These are phyloP conservation scores for Eremophila alpestris DNA, from an alignment of 2,797 vertebrate genomes.

Conservation along the genomic window DNA sequence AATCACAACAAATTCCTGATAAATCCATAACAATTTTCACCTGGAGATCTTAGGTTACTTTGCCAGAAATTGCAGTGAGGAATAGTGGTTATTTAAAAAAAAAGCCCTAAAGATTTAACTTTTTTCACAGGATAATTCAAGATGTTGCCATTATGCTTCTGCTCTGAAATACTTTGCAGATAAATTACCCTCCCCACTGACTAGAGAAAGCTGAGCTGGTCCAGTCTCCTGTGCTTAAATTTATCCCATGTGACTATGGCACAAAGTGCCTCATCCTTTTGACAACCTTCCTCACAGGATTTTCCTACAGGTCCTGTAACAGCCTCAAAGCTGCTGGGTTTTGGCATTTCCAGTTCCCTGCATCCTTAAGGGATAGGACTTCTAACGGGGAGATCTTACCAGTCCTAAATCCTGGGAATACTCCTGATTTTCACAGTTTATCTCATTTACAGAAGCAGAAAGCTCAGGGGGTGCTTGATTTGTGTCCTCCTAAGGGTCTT, in stretches of 20 bases:
- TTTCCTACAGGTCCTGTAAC: background rate
- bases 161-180: background rate
- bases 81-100: background rate
- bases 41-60: background rate
- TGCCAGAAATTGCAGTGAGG: background rate
- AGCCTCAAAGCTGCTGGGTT: background rate
- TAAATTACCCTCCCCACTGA: background rate
- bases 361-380: background rate
- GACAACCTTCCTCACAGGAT: background rate
- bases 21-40: background rate
- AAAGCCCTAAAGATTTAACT: background rate
- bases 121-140: background rate
- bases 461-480: background rate
- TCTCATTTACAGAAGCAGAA: background rate
- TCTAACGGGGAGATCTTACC: background rate
- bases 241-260: background rate
- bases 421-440: background rate
- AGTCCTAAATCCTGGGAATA: background rate
- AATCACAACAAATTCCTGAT: background rate
- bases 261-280: background rate
- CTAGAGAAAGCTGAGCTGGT: background rate
- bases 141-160: background rate
- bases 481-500: background rate
- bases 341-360: background rate
- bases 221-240: background rate